A percentile compares a stretch with the other conserved stretches of the same genome.
Conservation (phyloP, 2,113 vertebrate genomes). For the Tauraco erythrolophus region DNA sequence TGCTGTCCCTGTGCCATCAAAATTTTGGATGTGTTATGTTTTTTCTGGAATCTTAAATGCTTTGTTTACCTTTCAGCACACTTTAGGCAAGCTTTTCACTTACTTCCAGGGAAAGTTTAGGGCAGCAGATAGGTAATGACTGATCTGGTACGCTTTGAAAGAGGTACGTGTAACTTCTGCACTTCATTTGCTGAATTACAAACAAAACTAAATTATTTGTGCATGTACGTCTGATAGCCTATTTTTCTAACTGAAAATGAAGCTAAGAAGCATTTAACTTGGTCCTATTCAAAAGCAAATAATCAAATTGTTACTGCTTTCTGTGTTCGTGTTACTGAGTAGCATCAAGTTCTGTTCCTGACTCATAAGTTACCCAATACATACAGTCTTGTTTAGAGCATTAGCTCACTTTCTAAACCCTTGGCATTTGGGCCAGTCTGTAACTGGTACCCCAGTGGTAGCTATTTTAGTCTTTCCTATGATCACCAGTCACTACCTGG, state of each 20-base stretch:
- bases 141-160: not conserved
- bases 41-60: not conserved
- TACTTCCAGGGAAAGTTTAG: not conserved
- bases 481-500: not conserved
- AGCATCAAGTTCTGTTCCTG: conserved; percentile 22
- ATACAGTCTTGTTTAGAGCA: conserved; percentile 7
- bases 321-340: not conserved
- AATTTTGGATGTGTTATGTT: not conserved
- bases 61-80: not conserved
- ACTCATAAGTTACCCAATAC: conserved; percentile 20
- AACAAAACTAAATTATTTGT: not conserved
- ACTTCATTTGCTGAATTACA: not conserved
- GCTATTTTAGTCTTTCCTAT: not conserved
- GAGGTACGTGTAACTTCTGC: not conserved
- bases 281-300: not conserved
- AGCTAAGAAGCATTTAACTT: not conserved
- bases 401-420: conserved; percentile 70
- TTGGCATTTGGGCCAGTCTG: conserved; percentile 15
- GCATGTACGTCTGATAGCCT: not conserved
- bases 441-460: not conserved
- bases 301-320: not conserved
- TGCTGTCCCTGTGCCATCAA: not conserved
- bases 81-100: not conserved
- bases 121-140: not conserved
- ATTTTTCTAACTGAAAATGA: not conserved